Evolutionary conservation across 2,797 vertebrate genomes (phyloP), one percentile per base, ranked within the genome.

Genomic region (Siniperca scherzeri): DNA sequence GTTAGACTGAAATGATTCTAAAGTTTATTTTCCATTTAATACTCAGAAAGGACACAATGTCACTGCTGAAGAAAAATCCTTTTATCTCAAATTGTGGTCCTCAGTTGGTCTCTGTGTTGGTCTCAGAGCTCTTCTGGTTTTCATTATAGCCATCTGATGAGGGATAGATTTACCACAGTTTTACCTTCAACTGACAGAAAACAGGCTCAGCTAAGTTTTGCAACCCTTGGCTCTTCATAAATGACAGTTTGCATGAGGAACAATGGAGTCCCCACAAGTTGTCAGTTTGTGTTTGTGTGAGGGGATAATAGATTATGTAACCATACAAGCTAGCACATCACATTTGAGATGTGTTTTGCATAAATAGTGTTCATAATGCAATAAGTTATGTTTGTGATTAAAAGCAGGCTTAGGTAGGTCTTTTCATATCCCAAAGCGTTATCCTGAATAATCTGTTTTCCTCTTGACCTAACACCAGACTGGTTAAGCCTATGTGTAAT

Each of bases 81-180:
- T 50, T 38, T 17, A 67, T 38, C 9, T 42, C 0, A 64, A 46
- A 56, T 62, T 0, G 22, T 38, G 14, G 7, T 62, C 0, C 46
- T 71, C 55, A 27, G 27, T 55, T 22, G 4, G 46, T 33, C 14
- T 72, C 33, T 33, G 53, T 60, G 40, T 67, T 61, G 72, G 9
- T 55, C 27, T 30, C 13, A 53, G 38, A 70, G 11, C 7, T 25
- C 27, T 30, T 50, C 57, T 64, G 42, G 38, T 59, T 74, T 60
- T 50, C 9, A 44, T 80, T 65, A 56, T 5, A 57, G 13, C 19
- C 56, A 59, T 44, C 22, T 59, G 67, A 74, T 72, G 48, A 82
- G 60, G 46, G 42, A 57, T 25, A 68, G 42, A 22, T 65, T 76
- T 52, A 21, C 50, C 56, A 55, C 52, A 62, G 10, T 33, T 74